Evolutionary conservation across 2,888 invertebrate species (phyloP).

Genomic region (Macrosoma leucophasiata): DNA sequence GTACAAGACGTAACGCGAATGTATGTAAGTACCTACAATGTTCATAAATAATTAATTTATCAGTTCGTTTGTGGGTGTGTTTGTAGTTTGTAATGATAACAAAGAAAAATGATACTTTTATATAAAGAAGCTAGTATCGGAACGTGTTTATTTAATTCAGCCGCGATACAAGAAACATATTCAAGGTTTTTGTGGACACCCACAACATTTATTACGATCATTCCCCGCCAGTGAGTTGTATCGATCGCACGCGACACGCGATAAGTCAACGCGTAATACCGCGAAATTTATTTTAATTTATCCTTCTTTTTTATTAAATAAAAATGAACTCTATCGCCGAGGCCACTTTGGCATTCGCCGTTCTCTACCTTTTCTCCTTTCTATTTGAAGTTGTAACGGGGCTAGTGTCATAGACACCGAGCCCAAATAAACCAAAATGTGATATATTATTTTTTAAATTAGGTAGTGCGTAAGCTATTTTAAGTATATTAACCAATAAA

Average conservation of each 20-base stretch:
- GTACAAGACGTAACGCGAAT: too few species aligned
- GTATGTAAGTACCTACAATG: too few species aligned
- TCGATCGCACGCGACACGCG: slow-evolving; percentile 47
- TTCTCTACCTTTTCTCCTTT: slow-evolving; percentile 65
- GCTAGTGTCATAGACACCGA: slow-evolving; percentile 46
- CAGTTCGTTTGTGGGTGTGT: slow-evolving; percentile 28
- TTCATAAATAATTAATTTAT: too few species aligned
- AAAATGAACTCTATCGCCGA: slow-evolving; percentile 70
- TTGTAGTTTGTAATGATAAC: slow-evolving; percentile 14
- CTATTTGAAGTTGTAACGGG: slow-evolving; percentile 67
- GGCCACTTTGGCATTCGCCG: slow-evolving; percentile 62
- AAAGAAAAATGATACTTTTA: slow-evolving; percentile 13
- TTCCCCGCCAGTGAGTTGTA: slow-evolving; percentile 45
- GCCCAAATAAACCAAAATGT: slow-evolving; percentile 46
- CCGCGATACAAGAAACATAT: slow-evolving; percentile 31
- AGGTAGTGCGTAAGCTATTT: slow-evolving; percentile 42
- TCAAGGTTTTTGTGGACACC: slow-evolving; percentile 51
- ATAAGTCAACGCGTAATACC: slow-evolving; percentile 20
- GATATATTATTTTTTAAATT: slow-evolving; percentile 50
- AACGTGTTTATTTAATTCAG: slow-evolving; percentile 29
- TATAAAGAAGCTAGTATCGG: slow-evolving; percentile 11
- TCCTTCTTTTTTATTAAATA: too few species aligned
- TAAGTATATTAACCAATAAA: too few species aligned
- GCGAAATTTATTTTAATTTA: slow-evolving; percentile 31
- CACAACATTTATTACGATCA: slow-evolving; percentile 33